Conservation (phyloP, 2,113 vertebrate genomes). For the Labrus mixtus region DNA sequence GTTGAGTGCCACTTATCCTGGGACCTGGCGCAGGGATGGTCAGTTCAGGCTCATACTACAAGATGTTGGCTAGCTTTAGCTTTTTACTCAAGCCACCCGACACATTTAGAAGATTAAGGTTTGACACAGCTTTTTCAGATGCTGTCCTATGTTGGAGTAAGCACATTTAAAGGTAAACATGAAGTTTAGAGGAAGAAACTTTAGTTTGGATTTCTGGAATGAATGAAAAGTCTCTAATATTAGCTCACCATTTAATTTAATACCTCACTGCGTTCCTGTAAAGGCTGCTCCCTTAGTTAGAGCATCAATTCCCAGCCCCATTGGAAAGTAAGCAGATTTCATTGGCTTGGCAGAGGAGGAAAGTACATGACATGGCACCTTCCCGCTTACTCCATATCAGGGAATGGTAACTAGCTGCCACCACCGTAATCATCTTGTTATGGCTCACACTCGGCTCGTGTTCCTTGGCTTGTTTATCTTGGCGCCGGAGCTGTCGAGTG, state of each 20-base stretch:
- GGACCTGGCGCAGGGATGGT: conserved; percentile 54
- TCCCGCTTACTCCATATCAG: conserved; percentile 55
- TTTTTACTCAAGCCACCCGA: conserved; percentile 35
- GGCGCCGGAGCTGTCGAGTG: conserved; percentile 40
- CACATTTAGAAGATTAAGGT: conserved; percentile 70
- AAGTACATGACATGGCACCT: conserved; percentile 61
- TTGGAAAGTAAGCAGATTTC: conserved; percentile 48
- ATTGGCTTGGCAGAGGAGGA: conserved; percentile 52
- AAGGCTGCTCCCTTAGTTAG: conserved; percentile 1
- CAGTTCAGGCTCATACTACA: conserved; percentile 38
- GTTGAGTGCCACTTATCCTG: conserved; percentile 73
- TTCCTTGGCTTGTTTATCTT: conserved; percentile 69
- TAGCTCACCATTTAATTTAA: not conserved
- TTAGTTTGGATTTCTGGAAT: not conserved
- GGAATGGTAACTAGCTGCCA: conserved; percentile 58
- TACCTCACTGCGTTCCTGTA: not conserved
- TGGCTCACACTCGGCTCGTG: conserved; percentile 59
- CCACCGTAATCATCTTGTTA: conserved; percentile 69
- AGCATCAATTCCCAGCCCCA: conserved; percentile 38
- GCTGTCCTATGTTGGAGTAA: conserved; percentile 25
- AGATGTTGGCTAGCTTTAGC: conserved; percentile 42
- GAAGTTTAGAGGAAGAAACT: conserved; percentile 12
- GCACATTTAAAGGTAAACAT: conserved; percentile 43
- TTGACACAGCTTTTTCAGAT: conserved; percentile 54
- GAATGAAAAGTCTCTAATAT: conserved; percentile 1